Conservation (phyloP, 2,888 invertebrate genomes). For the Cosmorhoe ocellata region DNA sequence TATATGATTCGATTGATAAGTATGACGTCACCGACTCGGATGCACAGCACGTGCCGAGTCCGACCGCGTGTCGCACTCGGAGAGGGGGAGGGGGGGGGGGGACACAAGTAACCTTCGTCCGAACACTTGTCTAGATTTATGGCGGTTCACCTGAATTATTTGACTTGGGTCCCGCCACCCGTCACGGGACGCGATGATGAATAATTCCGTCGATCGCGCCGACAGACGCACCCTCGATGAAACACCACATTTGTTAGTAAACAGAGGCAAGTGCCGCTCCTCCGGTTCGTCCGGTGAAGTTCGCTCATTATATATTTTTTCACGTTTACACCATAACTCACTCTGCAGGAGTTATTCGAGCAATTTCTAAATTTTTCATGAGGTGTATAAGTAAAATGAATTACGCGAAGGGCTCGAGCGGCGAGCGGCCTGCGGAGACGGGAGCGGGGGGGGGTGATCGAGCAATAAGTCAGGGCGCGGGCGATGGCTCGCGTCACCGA, state of each 20-base stretch:
- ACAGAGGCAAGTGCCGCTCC: not conserved
- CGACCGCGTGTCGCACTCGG: not conserved
- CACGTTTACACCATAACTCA: slow-evolving; percentile 31
- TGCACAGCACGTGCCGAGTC: not conserved
- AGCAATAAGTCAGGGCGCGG: slow-evolving; percentile 34
- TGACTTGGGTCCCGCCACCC: not conserved
- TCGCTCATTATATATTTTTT: slow-evolving; percentile 29
- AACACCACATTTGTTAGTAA: slow-evolving; percentile 12
- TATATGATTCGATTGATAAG: too few species aligned
- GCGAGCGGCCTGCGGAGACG: not conserved
- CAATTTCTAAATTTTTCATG: slow-evolving; percentile 38
- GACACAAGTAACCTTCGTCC: not conserved
- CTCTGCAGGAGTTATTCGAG: slow-evolving; percentile 29
- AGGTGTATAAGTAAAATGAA: slow-evolving; percentile 36
- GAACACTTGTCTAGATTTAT: slow-evolving; percentile 12
- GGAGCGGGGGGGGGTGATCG: slow-evolving; percentile 28
- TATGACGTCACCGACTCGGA: not conserved
- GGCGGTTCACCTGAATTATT: slow-evolving; percentile 14
- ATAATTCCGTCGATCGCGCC: slow-evolving; percentile 1
- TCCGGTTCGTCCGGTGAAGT: slow-evolving; percentile 13
- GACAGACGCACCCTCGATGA: slow-evolving; percentile 1
- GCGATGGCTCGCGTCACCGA: slow-evolving; percentile 30
- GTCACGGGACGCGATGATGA: slow-evolving; percentile 1
- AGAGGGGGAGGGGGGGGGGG: not conserved
- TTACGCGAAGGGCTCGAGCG: slow-evolving; percentile 17